Evolutionary conservation across 2,797 vertebrate species (phyloP).

Genomic region (Limosa lapponica): DNA sequence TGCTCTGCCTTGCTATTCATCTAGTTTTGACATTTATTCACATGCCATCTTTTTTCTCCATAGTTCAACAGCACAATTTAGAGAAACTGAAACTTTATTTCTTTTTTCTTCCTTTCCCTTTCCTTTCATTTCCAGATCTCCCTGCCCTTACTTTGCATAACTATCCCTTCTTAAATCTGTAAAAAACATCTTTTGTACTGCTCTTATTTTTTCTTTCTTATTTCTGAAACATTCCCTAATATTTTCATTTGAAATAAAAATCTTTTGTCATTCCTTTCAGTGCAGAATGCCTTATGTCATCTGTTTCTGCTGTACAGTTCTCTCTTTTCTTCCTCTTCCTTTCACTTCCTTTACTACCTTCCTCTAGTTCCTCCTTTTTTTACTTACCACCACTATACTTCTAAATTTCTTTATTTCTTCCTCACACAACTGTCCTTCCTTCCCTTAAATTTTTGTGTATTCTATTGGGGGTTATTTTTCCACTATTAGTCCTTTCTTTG

Average conservation of each 20-base stretch:
- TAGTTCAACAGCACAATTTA: neutral
- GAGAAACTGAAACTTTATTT: neutral
- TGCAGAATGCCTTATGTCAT: neutral
- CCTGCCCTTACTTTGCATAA: neutral
- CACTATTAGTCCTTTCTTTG: neutral
- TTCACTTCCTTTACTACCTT: neutral
- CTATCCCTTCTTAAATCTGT: neutral
- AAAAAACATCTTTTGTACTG: neutral
- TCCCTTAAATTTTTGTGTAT: neutral
- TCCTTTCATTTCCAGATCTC: neutral
- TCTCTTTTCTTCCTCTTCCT: neutral
- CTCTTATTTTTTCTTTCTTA: neutral
- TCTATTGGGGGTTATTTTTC: neutral
- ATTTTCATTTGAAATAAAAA: neutral
- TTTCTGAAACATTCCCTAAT: neutral
- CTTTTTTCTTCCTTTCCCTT: neutral
- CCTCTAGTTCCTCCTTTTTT: neutral
- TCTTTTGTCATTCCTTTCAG: neutral
- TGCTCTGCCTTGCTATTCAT: neutral
- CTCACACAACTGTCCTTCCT: neutral
- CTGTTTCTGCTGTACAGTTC: neutral
- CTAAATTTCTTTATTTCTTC: neutral
- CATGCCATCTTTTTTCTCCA: neutral
- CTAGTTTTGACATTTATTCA: neutral
- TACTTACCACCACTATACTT: neutral